A percentile compares a stretch with the other conserved stretches of the same genome.
These are phyloP conservation scores for Lagopus muta DNA, from an alignment of 2,113 vertebrate genomes.

Conservation along the genomic window DNA sequence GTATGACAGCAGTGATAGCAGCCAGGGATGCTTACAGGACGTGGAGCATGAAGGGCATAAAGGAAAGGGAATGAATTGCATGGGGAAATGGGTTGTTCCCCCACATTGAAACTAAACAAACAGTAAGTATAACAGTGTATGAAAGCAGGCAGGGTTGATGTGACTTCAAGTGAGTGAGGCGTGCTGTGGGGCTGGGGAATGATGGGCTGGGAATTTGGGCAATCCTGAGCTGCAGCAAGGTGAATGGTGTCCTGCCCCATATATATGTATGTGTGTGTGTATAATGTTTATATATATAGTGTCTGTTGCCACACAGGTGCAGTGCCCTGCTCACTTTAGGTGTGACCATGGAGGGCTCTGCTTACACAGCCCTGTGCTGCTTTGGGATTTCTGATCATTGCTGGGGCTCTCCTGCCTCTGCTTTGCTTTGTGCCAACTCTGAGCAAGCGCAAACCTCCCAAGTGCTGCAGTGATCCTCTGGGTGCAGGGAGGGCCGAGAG, in stretches of 20 bases:
- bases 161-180: neutral
- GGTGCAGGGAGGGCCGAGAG: neutral
- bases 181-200: neutral
- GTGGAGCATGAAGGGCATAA: accelerated
- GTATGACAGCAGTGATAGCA: neutral
- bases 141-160: accelerated
- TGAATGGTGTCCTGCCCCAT: too few relatives aligned
- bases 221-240: neutral
- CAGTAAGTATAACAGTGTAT: accelerated
- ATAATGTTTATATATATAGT: neutral
- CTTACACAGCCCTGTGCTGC: neutral
- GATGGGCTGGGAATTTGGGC: neutral
- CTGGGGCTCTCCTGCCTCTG: neutral
- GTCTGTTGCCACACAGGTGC: too few relatives aligned
- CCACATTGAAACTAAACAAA: neutral
- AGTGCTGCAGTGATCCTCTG: neutral
- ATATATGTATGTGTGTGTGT: neutral
- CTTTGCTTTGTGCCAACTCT: neutral
- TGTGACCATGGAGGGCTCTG: accelerated
- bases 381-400: neutral
- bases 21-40: neutral
- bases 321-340: neutral
- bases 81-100: neutral
- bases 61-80: neutral
- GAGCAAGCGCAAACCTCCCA: neutral